Conservation (phyloP, 2,797 vertebrate species). For the Vireo griseus region DNA sequence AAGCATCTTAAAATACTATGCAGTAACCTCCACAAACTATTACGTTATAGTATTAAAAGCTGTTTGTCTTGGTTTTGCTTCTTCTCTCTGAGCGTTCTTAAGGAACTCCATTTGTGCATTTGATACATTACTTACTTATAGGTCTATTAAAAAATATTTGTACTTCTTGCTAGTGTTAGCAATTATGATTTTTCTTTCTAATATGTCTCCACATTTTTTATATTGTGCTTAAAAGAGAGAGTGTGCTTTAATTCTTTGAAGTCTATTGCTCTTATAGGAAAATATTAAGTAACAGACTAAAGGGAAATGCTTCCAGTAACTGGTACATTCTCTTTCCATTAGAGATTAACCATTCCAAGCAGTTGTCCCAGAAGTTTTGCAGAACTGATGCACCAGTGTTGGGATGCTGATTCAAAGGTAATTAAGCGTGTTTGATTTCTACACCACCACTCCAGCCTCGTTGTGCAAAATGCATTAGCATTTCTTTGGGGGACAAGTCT, state of each 20-base stretch:
- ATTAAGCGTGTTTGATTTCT: slow-evolving; percentile 15
- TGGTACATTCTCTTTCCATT: neutral
- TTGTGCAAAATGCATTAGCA: neutral
- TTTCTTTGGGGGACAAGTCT: neutral
- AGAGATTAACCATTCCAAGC: slow-evolving; percentile 98
- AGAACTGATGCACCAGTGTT: slow-evolving; percentile 90
- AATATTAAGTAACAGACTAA: neutral
- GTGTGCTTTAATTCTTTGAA: neutral
- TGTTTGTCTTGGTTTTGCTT: neutral
- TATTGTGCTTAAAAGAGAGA: neutral
- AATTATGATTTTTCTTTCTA: neutral
- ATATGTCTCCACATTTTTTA: neutral
- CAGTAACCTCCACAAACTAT: neutral
- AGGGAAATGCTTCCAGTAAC: neutral
- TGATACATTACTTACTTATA: neutral
- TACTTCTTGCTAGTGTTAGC: neutral
- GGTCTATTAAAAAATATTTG: neutral
- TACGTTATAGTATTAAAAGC: neutral
- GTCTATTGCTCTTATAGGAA: neutral
- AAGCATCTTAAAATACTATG: neutral
- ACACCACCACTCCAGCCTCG: neutral
- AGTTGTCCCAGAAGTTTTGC: slow-evolving; percentile 93
- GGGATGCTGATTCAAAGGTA: slow-evolving; percentile 91
- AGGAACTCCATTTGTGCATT: neutral
- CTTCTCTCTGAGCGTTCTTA: neutral